These are phyloP conservation scores for Actinostola sp. DNA, from an alignment of 92 coral and sea anemone species.

Conservation along the genomic window DNA sequence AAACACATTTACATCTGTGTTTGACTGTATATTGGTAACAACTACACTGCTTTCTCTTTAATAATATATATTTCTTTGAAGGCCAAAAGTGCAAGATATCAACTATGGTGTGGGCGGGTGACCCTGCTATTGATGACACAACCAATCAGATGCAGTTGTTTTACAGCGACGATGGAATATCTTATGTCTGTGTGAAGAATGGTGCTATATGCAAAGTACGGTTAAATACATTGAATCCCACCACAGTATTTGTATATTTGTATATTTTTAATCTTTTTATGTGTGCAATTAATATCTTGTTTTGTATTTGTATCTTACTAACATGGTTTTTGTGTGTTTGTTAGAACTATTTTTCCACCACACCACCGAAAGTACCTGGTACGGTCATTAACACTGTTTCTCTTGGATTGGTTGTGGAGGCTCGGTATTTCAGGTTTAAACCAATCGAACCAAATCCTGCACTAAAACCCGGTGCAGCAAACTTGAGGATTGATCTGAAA, in stretches of 20 bases:
- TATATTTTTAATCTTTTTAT: too few species aligned
- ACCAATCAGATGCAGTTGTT: neutral
- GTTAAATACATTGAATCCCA: too few species aligned
- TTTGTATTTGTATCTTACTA: too few species aligned
- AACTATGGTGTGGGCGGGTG: slow-evolving; percentile 7
- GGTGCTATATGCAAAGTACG: neutral
- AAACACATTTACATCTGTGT: too few species aligned
- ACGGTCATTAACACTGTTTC: neutral
- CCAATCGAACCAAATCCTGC: slow-evolving; percentile 22
- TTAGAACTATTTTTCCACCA: too few species aligned
- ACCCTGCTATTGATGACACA: neutral
- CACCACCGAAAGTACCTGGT: too few species aligned
- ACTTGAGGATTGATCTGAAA: slow-evolving; percentile 4
- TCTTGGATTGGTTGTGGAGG: neutral
- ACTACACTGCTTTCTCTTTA: too few species aligned
- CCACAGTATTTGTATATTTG: too few species aligned
- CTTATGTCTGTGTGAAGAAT: neutral
- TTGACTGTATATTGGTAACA: too few species aligned
- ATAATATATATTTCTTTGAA: too few species aligned
- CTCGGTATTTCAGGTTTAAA: slow-evolving; percentile 16
- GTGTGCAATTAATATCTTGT: too few species aligned
- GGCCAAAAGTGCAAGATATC: slow-evolving; percentile 4
- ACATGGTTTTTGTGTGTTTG: too few species aligned
- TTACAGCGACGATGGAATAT: slow-evolving; percentile 7
- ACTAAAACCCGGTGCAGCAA: neutral